A percentile compares a stretch with the other conserved stretches of the same genome.
Evolutionary conservation across 2,113 vertebrate genomes (phyloP).

Genomic region (Oncorhynchus masou): DNA sequence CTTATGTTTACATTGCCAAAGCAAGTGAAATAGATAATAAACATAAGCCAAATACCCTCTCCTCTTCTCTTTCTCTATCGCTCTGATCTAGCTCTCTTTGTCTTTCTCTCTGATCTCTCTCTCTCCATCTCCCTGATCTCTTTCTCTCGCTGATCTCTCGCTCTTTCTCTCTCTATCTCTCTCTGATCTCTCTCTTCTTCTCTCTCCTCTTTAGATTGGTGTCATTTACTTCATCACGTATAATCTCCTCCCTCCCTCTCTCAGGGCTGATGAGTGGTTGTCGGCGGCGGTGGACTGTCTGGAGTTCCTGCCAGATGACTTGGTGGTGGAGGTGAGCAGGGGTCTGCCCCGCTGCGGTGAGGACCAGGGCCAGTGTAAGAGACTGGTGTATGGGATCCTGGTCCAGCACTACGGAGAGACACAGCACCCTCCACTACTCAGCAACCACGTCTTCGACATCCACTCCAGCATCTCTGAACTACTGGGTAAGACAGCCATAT

Average conservation of each 20-base stretch:
- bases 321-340: constrained; percentile 91
- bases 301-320: constrained; percentile 89
- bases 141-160: not conserved
- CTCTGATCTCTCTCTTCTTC: not conserved
- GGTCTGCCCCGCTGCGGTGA: constrained; percentile 79
- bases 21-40: too few relatives aligned
- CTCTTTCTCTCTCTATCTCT: not conserved
- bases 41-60: not conserved
- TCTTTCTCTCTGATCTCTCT: not conserved
- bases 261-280: constrained; percentile 92
- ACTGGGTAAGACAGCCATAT: constrained; percentile 76
- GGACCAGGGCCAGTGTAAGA: constrained; percentile 79
- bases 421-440: constrained; percentile 82
- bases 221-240: not conserved
- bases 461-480: constrained; percentile 92
- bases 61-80: not conserved
- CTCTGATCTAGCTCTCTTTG: not conserved
- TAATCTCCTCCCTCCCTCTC: not conserved
- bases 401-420: constrained; percentile 80
- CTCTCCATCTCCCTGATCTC: too few relatives aligned
- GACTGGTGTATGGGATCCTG: constrained; percentile 83
- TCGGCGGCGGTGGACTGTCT: constrained; percentile 89
- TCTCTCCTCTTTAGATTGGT: not conserved
- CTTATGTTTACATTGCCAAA: too few relatives aligned
- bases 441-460: constrained; percentile 86